Base-by-base conservation (phyloP, 2,888 invertebrate genomes). In the Leptinotarsa juncta region DNA sequence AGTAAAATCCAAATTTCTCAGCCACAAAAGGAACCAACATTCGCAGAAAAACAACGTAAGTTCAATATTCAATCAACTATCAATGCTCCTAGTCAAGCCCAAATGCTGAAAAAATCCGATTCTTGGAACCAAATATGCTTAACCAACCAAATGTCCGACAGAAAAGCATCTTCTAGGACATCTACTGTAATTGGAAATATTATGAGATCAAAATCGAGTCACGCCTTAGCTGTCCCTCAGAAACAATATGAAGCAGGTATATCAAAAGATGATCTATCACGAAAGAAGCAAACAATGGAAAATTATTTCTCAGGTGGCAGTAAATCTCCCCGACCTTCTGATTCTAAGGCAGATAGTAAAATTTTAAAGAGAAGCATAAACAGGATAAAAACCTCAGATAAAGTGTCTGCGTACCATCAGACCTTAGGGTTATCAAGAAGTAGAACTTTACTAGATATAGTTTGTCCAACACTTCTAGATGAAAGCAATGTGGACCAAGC, bases 401-500 rank as follows among this genome's bases (percentile, higher is more conserved):
- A 90, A 80, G 81, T 89, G 1, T 90, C 90, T 12, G 87, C 87
- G 16, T 82, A 83, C 12, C 78, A 74, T 12, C 73, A 75, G 14
- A 76, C 80, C 53, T 90, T 90, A 81, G 90, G 91, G 72, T 87
- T 95, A 82, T 90, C 92, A 76, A 91, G 94, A 83, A 95, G 94
- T 87, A 92, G 93, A 84, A 95, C 95, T 53, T 91, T 95, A 91
- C 94, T 94, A 10, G 92, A 94, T 79, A 91, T 94, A 79, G 89
- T 89, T n/a, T 89, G 89, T 84, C 89, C 93, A 71, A 91, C 92
- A 87, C 88, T 91, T 85, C 89, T 91, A 85, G 95, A 94, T 88
- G 95, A 94, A 88, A 92, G 90, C 88, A 95, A 96, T 89, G 94
- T 96, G 77, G 96, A 96, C 87, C 93, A 93, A 89, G 95, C 95